Evolutionary conservation across 2,888 invertebrate genomes (phyloP), one percentile per base, ranked within the genome.

Genomic region (Amphipoea oculea): DNA sequence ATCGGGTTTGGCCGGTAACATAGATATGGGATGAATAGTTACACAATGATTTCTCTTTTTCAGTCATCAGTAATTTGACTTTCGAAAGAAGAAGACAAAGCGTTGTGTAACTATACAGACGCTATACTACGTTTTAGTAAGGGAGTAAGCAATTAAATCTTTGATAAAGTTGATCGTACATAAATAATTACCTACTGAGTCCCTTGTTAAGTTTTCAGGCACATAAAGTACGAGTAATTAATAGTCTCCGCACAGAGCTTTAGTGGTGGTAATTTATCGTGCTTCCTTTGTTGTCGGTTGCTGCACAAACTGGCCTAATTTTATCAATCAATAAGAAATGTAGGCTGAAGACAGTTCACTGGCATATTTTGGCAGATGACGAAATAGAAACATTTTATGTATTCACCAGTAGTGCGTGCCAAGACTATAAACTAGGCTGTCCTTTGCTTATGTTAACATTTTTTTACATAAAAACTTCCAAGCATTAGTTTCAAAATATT

Each of bases 291-390:
- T 5, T 7, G 14, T 11, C 12, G 45, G 36, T 81, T 51, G 42
- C 5, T 54, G 14, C 14, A 36, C 36, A 67, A 67, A 62, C 66
- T 60, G 67, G 45, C 66, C 51, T 40, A 62, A 36, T 42, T 80
- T n/a, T n/a, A n/a, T 40, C 0, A 76, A 66, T 76, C 23, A 82
- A 82, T 65, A 42, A 63, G 48, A 60, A 3, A 79, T 29, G 60
- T 60, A 57, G 14, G 23, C 57, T 48, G 14, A 36, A 36, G 83
- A 45, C 83, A 60, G 42, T 57, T 1, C 14, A 77, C 23, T 51
- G 20, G 23, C 48, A 62, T 20, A 77, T 67, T 57, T 67, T 80
- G 76, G 42, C 36, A 40, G n/a, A 36, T 66, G n/a, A 60, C 29
- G 11, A 60, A 76, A 76, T 66, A 23, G 12, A 17, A 67, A 54